Evolutionary conservation across 2,797 vertebrate species (phyloP).

Genomic region (Anniella stebbinsi): DNA sequence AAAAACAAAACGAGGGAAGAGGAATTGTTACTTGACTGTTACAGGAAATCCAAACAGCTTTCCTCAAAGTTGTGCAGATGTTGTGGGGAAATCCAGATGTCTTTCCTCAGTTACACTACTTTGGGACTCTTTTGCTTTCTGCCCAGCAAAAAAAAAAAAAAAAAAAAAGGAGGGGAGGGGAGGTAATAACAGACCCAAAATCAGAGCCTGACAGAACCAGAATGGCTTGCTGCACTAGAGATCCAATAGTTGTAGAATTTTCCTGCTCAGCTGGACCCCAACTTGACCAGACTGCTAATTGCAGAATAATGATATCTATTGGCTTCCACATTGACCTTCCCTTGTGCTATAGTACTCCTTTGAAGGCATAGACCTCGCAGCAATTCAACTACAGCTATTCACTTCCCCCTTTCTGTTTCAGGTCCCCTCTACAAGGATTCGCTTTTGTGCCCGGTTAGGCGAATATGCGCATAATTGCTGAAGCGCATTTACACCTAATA

Average conservation of each 20-base stretch:
- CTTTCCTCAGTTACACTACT: neutral
- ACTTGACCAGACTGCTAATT: conserved; percentile 18
- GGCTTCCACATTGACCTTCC: neutral
- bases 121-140: no score
- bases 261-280: neutral
- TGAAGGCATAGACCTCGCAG: neutral
- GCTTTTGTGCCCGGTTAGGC: no score
- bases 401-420: neutral
- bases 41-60: neutral
- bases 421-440: no score
- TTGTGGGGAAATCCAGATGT: neutral
- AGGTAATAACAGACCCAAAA: neutral
- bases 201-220: neutral
- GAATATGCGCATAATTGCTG: no score
- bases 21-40: neutral
- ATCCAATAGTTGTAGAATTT: neutral
- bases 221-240: neutral
- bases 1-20: neutral
- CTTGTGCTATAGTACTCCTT: neutral
- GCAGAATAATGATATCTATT: conserved; percentile 24
- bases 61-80: neutral
- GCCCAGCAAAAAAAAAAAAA: no score
- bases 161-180: no score
- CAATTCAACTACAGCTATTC: neutral
- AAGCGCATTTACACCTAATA: no score